phyloP scores from a whole-genome alignment of 92 coral and sea anemone species.

The Epizoanthus ramosus region DNA sequence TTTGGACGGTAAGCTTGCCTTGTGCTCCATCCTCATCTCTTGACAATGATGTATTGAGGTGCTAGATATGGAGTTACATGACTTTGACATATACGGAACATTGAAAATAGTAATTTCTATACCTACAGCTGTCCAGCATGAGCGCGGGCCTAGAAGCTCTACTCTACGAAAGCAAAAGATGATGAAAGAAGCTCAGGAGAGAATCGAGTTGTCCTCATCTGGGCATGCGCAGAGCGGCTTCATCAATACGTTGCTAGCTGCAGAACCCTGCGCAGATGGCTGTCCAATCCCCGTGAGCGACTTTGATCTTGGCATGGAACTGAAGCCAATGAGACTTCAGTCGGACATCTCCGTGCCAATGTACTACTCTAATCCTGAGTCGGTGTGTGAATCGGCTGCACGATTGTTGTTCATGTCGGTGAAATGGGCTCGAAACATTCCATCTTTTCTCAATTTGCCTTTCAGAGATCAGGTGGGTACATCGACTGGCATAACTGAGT shows the following conservation, averaged over 20 bases:
- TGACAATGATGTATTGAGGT: no score
- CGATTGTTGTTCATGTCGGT: conserved; percentile 96
- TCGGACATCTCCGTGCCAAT: conserved; percentile 75
- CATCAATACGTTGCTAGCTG: conserved; percentile 84
- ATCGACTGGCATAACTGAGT: no score
- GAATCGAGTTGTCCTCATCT: conserved; percentile 73
- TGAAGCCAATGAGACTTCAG: conserved; percentile 79
- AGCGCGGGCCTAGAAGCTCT: conserved; percentile 98
- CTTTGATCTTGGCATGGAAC: conserved; percentile 76
- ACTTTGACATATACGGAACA: not conserved
- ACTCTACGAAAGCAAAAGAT: conserved; percentile 90
- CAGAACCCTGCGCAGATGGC: conserved; percentile 81
- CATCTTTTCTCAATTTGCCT: conserved; percentile 88
- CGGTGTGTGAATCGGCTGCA: conserved; percentile 97
- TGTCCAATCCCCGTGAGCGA: conserved; percentile 62
- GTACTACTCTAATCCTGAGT: conserved; percentile 85
- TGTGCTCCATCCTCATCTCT: no score
- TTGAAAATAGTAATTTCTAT: not conserved
- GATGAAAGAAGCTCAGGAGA: conserved; percentile 84
- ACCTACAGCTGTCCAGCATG: conserved; percentile 94
- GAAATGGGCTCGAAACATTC: conserved; percentile 98
- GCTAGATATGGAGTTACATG: no score
- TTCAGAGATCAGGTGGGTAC: conserved; percentile 89
- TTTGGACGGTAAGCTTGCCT: no score
- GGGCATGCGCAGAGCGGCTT: conserved; percentile 71